These are phyloP conservation scores for Endotricha flammealis DNA, from an alignment of 2,888 invertebrate species.

Conservation along the genomic window DNA sequence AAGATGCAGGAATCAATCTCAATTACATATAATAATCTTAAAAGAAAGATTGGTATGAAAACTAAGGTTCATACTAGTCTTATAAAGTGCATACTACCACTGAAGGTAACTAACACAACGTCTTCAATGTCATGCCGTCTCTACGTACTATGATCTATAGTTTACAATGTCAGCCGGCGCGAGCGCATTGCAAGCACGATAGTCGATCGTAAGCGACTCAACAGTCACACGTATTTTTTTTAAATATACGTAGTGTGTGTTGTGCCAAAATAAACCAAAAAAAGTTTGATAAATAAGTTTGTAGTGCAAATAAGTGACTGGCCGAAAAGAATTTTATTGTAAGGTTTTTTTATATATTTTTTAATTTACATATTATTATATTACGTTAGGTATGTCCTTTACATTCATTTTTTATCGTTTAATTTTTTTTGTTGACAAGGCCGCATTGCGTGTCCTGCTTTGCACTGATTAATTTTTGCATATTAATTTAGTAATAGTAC, in stretches of 20 bases:
- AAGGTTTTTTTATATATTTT: neutral
- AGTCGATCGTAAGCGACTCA: constrained; percentile 40
- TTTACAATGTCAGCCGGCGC: constrained; percentile 34
- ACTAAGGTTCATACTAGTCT: too few species aligned
- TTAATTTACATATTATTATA: neutral
- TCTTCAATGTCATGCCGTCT: constrained; percentile 8
- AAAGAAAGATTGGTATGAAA: too few species aligned
- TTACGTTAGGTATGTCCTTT: neutral
- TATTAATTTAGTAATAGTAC: too few species aligned
- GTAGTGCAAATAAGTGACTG: neutral
- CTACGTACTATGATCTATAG: constrained; percentile 29
- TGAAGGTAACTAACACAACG: constrained; percentile 4
- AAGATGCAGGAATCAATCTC: too few species aligned
- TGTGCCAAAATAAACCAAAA: constrained; percentile 4
- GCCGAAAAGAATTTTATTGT: too few species aligned
- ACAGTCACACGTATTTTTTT: constrained; percentile 33
- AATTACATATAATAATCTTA: too few species aligned
- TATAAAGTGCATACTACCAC: too few species aligned
- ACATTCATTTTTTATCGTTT: neutral
- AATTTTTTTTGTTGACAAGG: neutral
- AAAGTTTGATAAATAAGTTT: neutral
- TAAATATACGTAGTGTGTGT: neutral
- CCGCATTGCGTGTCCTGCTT: neutral
- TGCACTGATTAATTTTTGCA: neutral
- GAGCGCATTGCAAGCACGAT: constrained; percentile 30